Percentiles rank a stretch among this genome's conserved stretches.
These are phyloP conservation scores for Nemotelus pantherinus DNA, from an alignment of 2,888 invertebrate species.

Conservation along the genomic window DNA sequence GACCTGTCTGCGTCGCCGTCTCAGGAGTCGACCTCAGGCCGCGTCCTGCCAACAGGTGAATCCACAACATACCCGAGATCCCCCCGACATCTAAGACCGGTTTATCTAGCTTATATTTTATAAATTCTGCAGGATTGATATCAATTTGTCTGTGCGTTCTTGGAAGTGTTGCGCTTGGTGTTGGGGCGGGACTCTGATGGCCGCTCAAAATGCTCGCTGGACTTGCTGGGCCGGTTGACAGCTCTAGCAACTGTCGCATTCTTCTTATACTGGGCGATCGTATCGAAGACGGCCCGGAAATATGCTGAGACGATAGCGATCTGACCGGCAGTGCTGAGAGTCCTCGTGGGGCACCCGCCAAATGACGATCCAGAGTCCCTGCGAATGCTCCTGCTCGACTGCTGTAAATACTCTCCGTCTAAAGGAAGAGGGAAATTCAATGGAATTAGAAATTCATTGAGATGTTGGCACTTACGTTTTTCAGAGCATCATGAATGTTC, in stretches of 20 bases:
- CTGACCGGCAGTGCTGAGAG: conserved; percentile 76
- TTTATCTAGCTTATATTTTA: conserved; percentile 90
- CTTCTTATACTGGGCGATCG: conserved; percentile 80
- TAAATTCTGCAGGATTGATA: conserved; percentile 91
- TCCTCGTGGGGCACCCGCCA: conserved; percentile 68
- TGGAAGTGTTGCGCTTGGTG: conserved; percentile 81
- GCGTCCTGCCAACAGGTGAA: conserved; percentile 87
- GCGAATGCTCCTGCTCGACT: conserved; percentile 76
- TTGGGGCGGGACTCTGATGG: conserved; percentile 78
- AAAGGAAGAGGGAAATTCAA: conserved; percentile 34
- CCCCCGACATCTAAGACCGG: conserved; percentile 69
- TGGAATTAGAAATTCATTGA: not conserved
- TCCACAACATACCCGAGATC: conserved; percentile 89
- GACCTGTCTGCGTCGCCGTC: conserved; percentile 72
- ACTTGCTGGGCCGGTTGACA: conserved; percentile 66
- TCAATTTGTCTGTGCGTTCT: conserved; percentile 80
- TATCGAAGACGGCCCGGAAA: conserved; percentile 68
- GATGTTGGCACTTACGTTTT: conserved; percentile 73
- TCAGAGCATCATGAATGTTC: conserved; percentile 85
- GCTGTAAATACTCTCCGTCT: conserved; percentile 69
- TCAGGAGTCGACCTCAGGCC: conserved; percentile 83
- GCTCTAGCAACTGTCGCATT: conserved; percentile 82
- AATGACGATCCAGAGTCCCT: conserved; percentile 74
- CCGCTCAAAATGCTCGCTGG: conserved; percentile 67
- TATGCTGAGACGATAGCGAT: conserved; percentile 78